Base-by-base conservation (phyloP, 2,113 vertebrate genomes). In the Nyctereutes procyonoides region DNA sequence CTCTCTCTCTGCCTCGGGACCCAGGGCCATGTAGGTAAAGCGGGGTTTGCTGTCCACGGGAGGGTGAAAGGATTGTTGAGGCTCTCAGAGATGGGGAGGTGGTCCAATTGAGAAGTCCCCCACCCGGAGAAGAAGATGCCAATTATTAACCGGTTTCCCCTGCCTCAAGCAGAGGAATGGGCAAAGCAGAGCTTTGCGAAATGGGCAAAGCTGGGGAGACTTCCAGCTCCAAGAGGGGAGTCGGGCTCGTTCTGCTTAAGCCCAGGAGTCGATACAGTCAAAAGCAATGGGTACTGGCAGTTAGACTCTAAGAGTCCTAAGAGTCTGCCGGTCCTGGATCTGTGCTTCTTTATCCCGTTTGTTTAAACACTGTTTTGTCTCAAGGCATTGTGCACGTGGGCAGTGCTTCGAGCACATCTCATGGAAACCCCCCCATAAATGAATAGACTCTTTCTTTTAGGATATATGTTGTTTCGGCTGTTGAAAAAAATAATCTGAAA, bases 401-500 rank as follows among this genome's bases (percentile, higher is more conserved):
- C 56, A 67, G 55, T 19, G 19, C 38, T 84, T 35, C 82, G 32
- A 65, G 63, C 3, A 1, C 19, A 17, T 62, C 30, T 71, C 51
- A 60, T 53, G 60, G 74, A 22, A 95, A 80, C 32, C 30, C 26
- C 43, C 43, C 1, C 15, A 38, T 38, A 65, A n/a, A 32, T 60
- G 13, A 60, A 60, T 43, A 38, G 28, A 71, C 67, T 56, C 60
- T 65, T 35, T 81, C 14, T 56, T 77, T 60, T 20, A 22, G 53
- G 38, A 77, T 56, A n/a, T 62, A 28, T 2, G 8, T 77, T 48
- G 28, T 30, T 79, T 80, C 12, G 55, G 53, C 58, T 62, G 7
- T 38, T 53, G 35, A 91, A 63, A 94, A 96, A 91, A 92, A 11
- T 48, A 73, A 60, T 55, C 51, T 32, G 71, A 95, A 77, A 51